A percentile compares a stretch with the other conserved stretches of the same genome.
phyloP scores from a whole-genome alignment of 2,888 invertebrate genomes.

The Autographa gamma region DNA sequence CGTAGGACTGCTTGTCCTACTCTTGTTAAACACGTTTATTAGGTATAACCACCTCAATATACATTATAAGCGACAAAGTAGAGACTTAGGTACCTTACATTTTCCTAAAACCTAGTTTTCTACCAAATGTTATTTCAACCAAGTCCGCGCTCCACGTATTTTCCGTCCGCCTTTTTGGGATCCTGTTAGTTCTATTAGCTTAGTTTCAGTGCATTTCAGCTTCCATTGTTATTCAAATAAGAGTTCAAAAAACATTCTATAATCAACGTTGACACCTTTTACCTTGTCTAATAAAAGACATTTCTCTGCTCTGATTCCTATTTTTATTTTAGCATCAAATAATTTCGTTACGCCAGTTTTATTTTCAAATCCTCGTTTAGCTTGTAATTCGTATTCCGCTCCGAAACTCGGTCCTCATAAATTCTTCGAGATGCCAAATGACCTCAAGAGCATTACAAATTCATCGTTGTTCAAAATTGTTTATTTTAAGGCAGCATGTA shows the following conservation, averaged over 20 bases:
- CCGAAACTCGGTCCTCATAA: slow-evolving; percentile 11
- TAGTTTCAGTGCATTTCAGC: neutral
- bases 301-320: neutral
- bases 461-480: slow-evolving; percentile 39
- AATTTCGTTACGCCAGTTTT: neutral
- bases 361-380: neutral
- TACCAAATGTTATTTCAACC: neutral
- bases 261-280: neutral
- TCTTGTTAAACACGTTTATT: neutral
- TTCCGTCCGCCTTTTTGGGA: neutral
- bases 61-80: neutral
- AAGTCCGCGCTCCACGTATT: neutral
- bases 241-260: neutral
- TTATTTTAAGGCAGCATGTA: slow-evolving; percentile 39
- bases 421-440: slow-evolving; percentile 23
- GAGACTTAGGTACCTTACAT: neutral
- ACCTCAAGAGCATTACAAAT: slow-evolving; percentile 39
- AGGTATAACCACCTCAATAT: neutral
- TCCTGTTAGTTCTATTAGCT: neutral
- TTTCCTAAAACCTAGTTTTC: neutral
- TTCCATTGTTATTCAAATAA: neutral
- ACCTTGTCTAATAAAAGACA: neutral
- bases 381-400: slow-evolving; percentile 24
- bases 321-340: neutral
- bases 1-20: too few relatives aligned